Percentiles rank a stretch among this genome's conserved stretches.
These are phyloP conservation scores for Tipula confusa DNA, from an alignment of 2,888 invertebrate genomes.

Conservation along the genomic window DNA sequence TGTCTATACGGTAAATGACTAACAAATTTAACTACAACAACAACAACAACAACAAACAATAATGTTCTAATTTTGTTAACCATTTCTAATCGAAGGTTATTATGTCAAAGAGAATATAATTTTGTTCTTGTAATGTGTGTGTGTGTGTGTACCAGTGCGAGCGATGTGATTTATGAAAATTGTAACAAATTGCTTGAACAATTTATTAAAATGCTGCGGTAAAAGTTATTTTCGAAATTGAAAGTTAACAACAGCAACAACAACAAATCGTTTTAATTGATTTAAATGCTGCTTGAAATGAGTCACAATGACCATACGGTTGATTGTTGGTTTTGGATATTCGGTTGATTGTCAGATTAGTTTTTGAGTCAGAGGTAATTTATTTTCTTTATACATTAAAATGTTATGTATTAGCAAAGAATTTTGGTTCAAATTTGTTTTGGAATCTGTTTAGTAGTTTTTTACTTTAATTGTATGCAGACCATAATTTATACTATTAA, in stretches of 20 bases:
- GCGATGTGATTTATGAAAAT: background rate
- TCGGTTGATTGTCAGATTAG: background rate
- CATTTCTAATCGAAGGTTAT: slow-evolving; percentile 12
- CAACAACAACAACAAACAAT: background rate
- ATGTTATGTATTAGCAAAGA: no score
- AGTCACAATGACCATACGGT: no score
- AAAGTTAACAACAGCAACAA: background rate
- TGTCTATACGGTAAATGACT: background rate
- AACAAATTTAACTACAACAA: background rate
- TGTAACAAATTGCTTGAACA: background rate
- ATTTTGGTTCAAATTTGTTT: no score
- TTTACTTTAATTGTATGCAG: no score
- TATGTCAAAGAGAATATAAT: background rate
- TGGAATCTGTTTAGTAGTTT: no score
- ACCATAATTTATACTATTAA: no score
- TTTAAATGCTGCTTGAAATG: no score
- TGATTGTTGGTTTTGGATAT: no score
- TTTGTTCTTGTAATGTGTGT: background rate
- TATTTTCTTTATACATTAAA: background rate
- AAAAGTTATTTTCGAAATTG: background rate
- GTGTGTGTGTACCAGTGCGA: background rate
- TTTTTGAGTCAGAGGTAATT: background rate
- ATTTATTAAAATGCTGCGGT: background rate
- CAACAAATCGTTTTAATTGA: no score
- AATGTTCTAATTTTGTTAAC: background rate